Base-by-base conservation (phyloP, 2,888 invertebrate genomes). In the Drosophila antonietae region DNA sequence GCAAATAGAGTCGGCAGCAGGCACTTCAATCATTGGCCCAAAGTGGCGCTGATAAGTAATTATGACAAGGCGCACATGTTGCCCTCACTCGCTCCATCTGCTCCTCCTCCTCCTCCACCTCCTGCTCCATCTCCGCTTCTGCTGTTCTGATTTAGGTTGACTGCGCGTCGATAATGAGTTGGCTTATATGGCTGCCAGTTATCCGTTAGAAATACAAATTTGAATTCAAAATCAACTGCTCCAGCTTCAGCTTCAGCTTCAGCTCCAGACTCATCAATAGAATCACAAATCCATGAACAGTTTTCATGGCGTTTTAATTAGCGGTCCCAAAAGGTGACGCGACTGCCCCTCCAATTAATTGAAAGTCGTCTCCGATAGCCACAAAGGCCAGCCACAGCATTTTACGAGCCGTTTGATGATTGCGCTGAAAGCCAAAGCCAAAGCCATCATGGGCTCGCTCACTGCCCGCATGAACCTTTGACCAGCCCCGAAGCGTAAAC, bases 291-390 rank as follows among this genome's bases (percentile, higher is more conserved):
- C 9, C 49, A 35, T 64, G 47, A 43, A 52, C 55, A 59, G 69
- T 77, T 83, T 83, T 78, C 83, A 74, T 81, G 81, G 67, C 66
- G 63, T 83, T 83, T 81, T 83, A 81, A 81, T 81, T 81, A 83
- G 71, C 79, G 58, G 55, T 49, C 65, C 35, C 35, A 51, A 52
- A 52, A 68, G 72, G 64, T 83, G 66, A 78, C 68, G 59, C 23
- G 18, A 35, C 47, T 41, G 35, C 35, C 44, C 41, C 39, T 18
- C 18, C 51, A 81, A 81, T 81, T 81, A 83, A 83, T 84, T 81
- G 64, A 65, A 72, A 69, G 75, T 65, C 68, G 68, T 62, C 78
- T 57, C 57, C 73, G 23, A 15, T 31, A 14, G 57, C 44, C 33
- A 67, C 52, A 52, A 37, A 66, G 39, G 31, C 20, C 20, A 39